Evolutionary conservation across 2,113 vertebrate genomes (phyloP), one percentile per base, ranked within the genome.

Genomic region (Colinus virginianus): DNA sequence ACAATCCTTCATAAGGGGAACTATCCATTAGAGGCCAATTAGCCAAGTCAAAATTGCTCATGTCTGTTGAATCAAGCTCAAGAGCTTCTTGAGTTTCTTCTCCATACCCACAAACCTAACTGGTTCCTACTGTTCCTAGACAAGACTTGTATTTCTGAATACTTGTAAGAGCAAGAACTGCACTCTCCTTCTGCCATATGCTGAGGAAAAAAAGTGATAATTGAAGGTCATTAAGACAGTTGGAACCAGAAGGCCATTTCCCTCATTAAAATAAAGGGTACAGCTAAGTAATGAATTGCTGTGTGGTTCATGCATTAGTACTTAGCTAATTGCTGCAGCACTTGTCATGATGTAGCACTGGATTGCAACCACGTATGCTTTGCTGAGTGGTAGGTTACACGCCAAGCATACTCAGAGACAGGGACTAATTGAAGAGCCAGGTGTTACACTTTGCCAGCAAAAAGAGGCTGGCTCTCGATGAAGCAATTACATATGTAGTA

Each of bases 341-440:
- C 80, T 90, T 83, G 83, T 71, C 20, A 4, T 26, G 75, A 34
- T 7, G 1, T 43, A 85, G 64, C 42, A 3, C 3, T 46, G 77
- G 64, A 86, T 90, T 96, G 83, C 40, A 70, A 58, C 36, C 2
- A 2, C 2, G 7, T 36, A 42, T 38, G 2, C 38, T 66, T 53
- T 3, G 3, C 55, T 43, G 58, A 79, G 62, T 17, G 56, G 59
- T 61, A 62, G 70, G 67, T 81, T 85, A 38, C 68, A 62, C 48
- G 9, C 68, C 79, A 88, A 72, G 94, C 74, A 91, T 79, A 34
- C 69, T 90, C 53, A 66, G 43, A 94, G 91, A 93, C 70, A 62
- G 68, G 22, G 72, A 81, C 69, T 94, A 95, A 95, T 94, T 96
- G 93, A 94, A 94, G 93, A 93, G 91, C 93, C 95, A 93, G 90